phyloP scores from a whole-genome alignment of 2,113 vertebrate genomes.

The Platysternon megacephalum region DNA sequence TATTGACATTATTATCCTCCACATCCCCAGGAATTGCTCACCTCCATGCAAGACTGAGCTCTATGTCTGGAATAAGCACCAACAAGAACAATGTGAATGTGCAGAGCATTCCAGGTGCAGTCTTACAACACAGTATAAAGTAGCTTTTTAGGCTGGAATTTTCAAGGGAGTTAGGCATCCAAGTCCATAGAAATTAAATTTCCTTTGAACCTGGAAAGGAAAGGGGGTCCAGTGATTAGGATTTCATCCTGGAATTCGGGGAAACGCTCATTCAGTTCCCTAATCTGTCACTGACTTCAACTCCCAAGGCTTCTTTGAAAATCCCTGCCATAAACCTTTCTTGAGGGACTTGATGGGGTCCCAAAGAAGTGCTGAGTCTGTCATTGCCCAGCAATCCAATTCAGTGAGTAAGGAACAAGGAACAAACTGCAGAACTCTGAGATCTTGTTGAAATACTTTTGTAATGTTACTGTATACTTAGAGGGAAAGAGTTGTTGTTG shows the following conservation, averaged over 20 bases:
- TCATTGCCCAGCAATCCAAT: neutral
- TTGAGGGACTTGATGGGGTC: neutral
- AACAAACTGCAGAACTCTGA: neutral
- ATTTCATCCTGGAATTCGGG: neutral
- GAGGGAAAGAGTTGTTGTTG: neutral
- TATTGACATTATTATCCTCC: constrained; percentile 43
- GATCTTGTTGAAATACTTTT: neutral
- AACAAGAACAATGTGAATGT: neutral
- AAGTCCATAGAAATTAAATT: neutral
- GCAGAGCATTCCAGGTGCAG: neutral
- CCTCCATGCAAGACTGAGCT: constrained; percentile 30
- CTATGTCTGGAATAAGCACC: neutral
- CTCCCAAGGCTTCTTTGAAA: neutral
- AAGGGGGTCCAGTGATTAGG: rapidly evolving
- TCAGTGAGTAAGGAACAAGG: neutral
- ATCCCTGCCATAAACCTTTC: neutral
- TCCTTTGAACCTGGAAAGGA: neutral
- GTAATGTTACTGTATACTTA: neutral
- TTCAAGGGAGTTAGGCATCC: neutral
- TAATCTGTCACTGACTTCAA: constrained; percentile 25
- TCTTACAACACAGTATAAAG: neutral
- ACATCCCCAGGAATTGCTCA: constrained; percentile 22
- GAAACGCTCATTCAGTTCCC: constrained; percentile 33
- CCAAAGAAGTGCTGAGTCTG: neutral
- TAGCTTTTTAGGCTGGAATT: neutral